Conservation (phyloP, 2,113 vertebrate genomes). For the Cebus imitator region DNA sequence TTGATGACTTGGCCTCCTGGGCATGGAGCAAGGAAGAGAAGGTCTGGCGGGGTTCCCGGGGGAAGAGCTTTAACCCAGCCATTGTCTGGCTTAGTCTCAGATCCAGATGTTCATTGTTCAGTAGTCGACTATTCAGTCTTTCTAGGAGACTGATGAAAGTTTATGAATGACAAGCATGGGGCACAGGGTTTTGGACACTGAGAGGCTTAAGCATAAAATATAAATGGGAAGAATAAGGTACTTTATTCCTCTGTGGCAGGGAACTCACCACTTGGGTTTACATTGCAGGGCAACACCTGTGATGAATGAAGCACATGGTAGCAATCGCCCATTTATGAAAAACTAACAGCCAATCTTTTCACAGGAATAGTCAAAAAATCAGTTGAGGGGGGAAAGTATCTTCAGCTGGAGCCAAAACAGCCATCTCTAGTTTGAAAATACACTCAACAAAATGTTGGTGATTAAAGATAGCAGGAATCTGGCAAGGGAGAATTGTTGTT, state of each 20-base stretch:
- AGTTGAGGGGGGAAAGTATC: not conserved
- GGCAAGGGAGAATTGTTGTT: not conserved
- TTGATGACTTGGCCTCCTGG: too few relatives aligned
- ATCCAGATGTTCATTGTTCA: not conserved
- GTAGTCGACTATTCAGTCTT: not conserved
- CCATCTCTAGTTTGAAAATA: conserved; percentile 23
- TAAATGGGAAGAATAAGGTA: not conserved
- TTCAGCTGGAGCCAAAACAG: not conserved
- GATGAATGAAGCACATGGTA: not conserved
- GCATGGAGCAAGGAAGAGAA: not conserved
- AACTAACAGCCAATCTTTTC: not conserved
- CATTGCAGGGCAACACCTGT: not conserved
- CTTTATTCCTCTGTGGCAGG: not conserved
- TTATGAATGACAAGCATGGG: not conserved
- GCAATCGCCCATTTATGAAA: not conserved
- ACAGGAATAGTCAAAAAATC: not conserved
- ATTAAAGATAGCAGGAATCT: not conserved
- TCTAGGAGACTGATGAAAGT: not conserved
- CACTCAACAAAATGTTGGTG: not conserved
- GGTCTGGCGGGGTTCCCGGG: not conserved
- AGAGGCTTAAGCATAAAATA: not conserved
- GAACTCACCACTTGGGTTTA: not conserved
- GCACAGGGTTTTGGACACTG: not conserved
- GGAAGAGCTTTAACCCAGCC: too few relatives aligned
- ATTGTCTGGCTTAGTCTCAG: rapidly evolving